Evolutionary conservation across 2,797 vertebrate species (phyloP).

Genomic region (Paratrypauchen microcephalus): DNA sequence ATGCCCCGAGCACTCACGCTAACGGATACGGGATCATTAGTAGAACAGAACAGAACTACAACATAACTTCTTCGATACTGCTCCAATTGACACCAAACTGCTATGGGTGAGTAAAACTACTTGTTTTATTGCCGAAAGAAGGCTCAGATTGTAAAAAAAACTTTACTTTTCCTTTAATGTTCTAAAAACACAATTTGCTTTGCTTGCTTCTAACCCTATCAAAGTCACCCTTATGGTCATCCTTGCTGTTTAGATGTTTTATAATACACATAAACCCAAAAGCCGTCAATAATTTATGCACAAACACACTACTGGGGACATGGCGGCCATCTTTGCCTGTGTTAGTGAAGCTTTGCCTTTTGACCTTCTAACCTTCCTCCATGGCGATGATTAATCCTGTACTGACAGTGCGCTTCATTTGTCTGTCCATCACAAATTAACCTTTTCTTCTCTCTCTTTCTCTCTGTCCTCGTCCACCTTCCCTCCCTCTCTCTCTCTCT

Average conservation of each 20-base stretch:
- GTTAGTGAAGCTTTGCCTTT: constrained; percentile 32
- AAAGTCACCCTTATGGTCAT: not conserved
- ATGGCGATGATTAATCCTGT: constrained; percentile 64
- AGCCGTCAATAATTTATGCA: not conserved
- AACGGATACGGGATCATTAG: too few relatives aligned
- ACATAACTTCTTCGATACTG: too few relatives aligned
- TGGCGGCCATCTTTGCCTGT: not conserved
- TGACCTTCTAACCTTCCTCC: constrained; percentile 61
- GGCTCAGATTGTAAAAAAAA: too few relatives aligned
- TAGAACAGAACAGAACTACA: too few relatives aligned
- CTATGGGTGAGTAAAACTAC: too few relatives aligned
- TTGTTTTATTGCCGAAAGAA: too few relatives aligned
- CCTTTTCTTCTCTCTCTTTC: constrained; percentile 55
- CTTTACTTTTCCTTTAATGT: too few relatives aligned
- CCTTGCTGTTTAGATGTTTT: not conserved
- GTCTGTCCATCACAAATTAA: constrained; percentile 67
- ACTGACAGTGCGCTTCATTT: constrained; percentile 57
- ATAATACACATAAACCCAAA: not conserved
- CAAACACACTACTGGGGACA: constrained; percentile 1
- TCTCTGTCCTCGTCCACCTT: constrained; percentile 23
- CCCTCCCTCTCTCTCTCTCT: constrained; percentile 32
- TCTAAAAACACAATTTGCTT: not conserved
- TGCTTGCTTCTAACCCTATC: not conserved
- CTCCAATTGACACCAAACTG: too few relatives aligned
- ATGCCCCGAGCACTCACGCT: too few relatives aligned